Evolutionary conservation across 2,797 vertebrate species (phyloP).

Genomic region (Bovichtus variegatus): DNA sequence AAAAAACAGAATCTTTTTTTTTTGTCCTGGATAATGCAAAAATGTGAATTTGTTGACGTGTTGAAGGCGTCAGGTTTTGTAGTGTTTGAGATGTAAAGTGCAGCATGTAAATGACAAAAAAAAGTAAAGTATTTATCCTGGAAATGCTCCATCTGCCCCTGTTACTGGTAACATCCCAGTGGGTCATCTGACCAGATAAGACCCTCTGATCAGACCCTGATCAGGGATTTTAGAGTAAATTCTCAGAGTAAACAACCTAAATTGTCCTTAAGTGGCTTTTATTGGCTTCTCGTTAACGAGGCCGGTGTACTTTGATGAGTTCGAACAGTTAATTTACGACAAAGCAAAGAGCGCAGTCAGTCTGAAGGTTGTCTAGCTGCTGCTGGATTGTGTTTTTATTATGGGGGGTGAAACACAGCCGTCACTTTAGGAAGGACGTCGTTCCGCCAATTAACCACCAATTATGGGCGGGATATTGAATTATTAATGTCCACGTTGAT

Average conservation of each 20-base stretch:
- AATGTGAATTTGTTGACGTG: neutral
- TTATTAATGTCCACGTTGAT: slow-evolving; percentile 30
- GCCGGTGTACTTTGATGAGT: neutral
- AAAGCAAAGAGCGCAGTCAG: neutral
- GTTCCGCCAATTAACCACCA: slow-evolving; percentile 30
- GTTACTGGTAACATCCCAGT: neutral
- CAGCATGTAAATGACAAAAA: neutral
- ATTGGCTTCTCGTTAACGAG: slow-evolving; percentile 15
- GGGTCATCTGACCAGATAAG: neutral
- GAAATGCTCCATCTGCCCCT: neutral
- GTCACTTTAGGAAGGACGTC: slow-evolving; percentile 8
- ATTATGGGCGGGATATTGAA: slow-evolving; percentile 36
- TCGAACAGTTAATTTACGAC: neutral
- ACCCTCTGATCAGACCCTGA: slow-evolving; percentile 7
- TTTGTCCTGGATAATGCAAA: neutral
- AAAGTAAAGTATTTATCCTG: neutral
- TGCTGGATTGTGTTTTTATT: neutral
- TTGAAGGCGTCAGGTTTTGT: neutral
- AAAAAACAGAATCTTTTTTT: too few relatives aligned
- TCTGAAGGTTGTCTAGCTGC: slow-evolving; percentile 16
- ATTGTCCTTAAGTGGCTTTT: slow-evolving; percentile 11
- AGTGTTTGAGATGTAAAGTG: neutral
- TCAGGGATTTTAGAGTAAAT: neutral
- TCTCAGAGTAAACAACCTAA: slow-evolving; percentile 22
- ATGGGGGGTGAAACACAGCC: too few relatives aligned